Conservation (phyloP, 2,888 invertebrate genomes). For the Hofmannophila pseudospretella region DNA sequence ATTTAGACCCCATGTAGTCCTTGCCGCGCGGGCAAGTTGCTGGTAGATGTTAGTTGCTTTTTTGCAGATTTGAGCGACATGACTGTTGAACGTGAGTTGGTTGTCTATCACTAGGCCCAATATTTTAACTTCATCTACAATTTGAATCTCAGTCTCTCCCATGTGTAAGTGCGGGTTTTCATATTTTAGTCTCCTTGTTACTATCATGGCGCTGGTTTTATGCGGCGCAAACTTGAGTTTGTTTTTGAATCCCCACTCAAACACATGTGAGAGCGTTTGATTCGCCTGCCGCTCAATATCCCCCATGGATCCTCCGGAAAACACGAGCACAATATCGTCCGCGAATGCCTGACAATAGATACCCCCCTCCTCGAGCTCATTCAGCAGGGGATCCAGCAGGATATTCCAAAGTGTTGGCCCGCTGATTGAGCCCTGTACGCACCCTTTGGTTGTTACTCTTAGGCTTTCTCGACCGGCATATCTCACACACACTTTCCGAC, state of each 20-base stretch:
- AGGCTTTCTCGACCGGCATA: background rate
- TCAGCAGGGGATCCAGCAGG: conserved; percentile 6
- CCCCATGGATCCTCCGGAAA: background rate
- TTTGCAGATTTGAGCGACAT: background rate
- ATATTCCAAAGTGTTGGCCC: conserved; percentile 12
- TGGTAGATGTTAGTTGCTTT: background rate
- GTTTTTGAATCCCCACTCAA: background rate
- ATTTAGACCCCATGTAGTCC: background rate
- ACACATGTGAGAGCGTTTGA: background rate
- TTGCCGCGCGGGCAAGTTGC: background rate
- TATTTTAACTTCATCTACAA: background rate
- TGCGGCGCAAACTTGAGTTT: background rate
- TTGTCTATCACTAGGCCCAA: background rate
- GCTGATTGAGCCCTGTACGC: conserved; percentile 9
- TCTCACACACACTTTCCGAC: background rate
- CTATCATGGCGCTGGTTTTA: background rate
- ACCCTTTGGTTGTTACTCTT: background rate
- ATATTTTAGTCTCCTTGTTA: background rate
- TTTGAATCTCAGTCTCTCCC: background rate
- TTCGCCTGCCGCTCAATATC: background rate
- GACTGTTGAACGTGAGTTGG: background rate
- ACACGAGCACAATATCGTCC: conserved; percentile 2
- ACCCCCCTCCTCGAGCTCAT: background rate
- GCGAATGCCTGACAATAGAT: background rate
- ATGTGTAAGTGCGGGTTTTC: background rate